Percentiles rank a stretch among this genome's conserved stretches.
Conservation (phyloP, 1,140 invertebrate species). For the Penaeus chinensis region DNA sequence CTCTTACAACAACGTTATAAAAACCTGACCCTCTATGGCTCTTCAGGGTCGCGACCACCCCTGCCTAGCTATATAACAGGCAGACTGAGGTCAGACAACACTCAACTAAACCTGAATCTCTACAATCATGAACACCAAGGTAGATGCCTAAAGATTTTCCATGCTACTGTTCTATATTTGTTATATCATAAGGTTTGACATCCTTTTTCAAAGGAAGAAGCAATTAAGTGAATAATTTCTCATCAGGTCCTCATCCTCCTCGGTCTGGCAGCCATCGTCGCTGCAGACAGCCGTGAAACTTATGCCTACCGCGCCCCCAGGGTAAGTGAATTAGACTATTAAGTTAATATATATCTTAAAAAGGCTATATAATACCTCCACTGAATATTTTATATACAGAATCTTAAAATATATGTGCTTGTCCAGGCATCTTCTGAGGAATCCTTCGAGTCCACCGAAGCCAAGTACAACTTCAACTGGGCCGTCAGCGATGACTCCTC, state of each 20-base stretch:
- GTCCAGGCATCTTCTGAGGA: background rate
- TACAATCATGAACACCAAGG: no score
- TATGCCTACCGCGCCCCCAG: background rate
- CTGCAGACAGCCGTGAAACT: constrained; percentile 5
- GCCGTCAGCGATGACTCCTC: constrained; percentile 23
- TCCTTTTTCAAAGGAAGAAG: background rate
- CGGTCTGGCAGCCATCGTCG: background rate
- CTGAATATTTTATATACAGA: no score
- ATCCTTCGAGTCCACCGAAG: background rate
- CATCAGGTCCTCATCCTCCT: background rate
- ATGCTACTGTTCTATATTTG: background rate
- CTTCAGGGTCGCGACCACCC: no score
- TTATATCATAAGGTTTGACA: background rate
- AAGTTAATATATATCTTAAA: background rate
- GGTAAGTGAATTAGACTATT: background rate
- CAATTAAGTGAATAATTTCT: background rate
- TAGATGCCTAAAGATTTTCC: no score
- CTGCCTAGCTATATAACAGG: no score
- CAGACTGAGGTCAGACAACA: no score
- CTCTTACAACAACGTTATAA: no score
- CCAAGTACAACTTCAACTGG: constrained; percentile 13
- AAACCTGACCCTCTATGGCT: no score
- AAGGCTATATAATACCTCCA: no score
- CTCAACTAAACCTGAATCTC: no score
- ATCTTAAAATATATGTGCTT: background rate